Base-by-base conservation (phyloP, 2,797 vertebrate species). In the Sandelia bainsii region DNA sequence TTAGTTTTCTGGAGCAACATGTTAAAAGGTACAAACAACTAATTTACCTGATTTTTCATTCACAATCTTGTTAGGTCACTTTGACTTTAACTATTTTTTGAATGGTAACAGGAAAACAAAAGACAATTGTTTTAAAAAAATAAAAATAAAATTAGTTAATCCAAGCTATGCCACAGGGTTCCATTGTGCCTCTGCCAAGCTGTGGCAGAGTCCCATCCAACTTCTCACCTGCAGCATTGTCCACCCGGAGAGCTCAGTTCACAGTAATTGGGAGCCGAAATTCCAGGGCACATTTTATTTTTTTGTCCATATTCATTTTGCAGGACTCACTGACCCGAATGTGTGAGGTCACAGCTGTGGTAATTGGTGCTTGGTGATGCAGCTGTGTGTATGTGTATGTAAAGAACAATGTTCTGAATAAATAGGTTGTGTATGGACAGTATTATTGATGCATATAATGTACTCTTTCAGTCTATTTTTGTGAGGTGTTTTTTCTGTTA, bases 221-320 rank as follows among this genome's bases (percentile, higher is more conserved):
- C 91, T 91, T 93, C 91, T 93, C 92, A 94, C 93, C 93, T 93
- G 91, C 91, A 83, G 82, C 84, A 89, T 88, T 92, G 90, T 91
- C 71, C 4, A 59, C 75, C 71, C 32, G 42, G 60, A 54, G 64
- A 77, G 82, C 84, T 87, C 85, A 56, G 71, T 66, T 76, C 60
- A 16, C 70, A 65, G 81, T 93, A 93, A 94, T 92, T 94, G 92
- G 92, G 83, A 86, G 82, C 87, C 39, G 79, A 79, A 73, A 93
- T 91, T 93, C 89, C 87, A 74, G 79, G 89, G 86, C 87, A 80
- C 72, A 87, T 34, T 34, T 10, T 87, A 90, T 81, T 83, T 86
- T 89, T 93, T 92, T 93, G 90, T 92, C 85, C 32, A 34, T 34
- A 34, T 34, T 34, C 78, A 32, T 80, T 86, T 81, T 72, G 80